phyloP scores from a whole-genome alignment of 2,888 invertebrate species.

The Acronicta leporina region DNA sequence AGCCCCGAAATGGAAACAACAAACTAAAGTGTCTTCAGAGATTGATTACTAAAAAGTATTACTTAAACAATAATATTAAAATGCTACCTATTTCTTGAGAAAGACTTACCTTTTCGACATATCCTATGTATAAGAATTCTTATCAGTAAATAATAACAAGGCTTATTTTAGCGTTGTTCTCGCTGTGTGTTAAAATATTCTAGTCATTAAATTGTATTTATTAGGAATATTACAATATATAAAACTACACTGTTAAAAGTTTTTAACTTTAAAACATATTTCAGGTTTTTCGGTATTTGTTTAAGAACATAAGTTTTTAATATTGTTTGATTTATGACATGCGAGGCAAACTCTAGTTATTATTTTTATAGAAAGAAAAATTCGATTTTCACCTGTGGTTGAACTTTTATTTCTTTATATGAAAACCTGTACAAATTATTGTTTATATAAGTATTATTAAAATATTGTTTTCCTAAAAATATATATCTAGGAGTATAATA shows the following conservation, averaged over 20 bases:
- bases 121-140: slow-evolving; percentile 69
- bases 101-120: slow-evolving; percentile 73
- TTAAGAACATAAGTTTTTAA: not conserved
- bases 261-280: slow-evolving; percentile 20
- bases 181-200: slow-evolving; percentile 39
- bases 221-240: not conserved
- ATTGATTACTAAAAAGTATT: slow-evolving; percentile 46
- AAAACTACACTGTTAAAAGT: slow-evolving; percentile 12
- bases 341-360: no score
- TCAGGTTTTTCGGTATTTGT: no score
- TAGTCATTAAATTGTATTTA: slow-evolving; percentile 45
- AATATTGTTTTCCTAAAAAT: no score
- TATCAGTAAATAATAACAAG: slow-evolving; percentile 65
- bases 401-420: no score
- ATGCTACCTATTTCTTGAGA: slow-evolving; percentile 55
- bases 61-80: slow-evolving; percentile 26
- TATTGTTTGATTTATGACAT: no score
- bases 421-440: no score
- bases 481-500: no score
- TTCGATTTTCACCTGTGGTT: no score
- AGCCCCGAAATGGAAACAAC: slow-evolving; percentile 69
- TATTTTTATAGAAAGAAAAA: no score
- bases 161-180: slow-evolving; percentile 71
- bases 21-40: slow-evolving; percentile 65
- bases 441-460: no score